Base-by-base conservation (phyloP, 2,113 vertebrate species). In the Eulemur rufifrons region DNA sequence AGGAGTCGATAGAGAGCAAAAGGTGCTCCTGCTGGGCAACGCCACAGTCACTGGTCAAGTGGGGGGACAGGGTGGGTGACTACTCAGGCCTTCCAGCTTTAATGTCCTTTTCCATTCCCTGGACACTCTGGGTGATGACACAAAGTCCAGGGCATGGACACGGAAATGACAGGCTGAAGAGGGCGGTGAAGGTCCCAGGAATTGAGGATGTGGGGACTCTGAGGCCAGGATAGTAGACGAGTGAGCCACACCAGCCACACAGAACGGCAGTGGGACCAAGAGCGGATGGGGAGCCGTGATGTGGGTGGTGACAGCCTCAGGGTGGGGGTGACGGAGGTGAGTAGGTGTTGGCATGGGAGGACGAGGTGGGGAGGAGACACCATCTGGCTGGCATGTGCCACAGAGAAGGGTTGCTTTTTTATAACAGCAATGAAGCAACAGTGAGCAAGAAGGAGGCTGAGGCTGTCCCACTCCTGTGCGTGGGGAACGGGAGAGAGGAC, bases 281-380 rank as follows among this genome's bases (percentile, higher is more conserved):
- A 39, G n/a, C 1, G 3, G 52, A 8, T 7, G 52, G 50, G n/a
- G 47, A 54, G 50, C 50, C 1, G 3, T 11, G n/a, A 13, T 1
- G 6, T 1, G 12, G 25, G 50, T 47, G 34, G n/a, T 10, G 6
- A 37, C 37, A 37, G 37, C n/a, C n/a, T 86, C n/a, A 50, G 47
- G 34, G 83, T 56, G 15, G 66, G 66, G 77, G 34, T 56, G n/a
- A 56, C 0, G 5, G 66, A 39, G 34, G 52, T 11, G 9, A 37
- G 64, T 10, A 54, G 84, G 66, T 56, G 50, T 29, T 17, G 14
- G 84, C 64, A 54, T 15, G 25, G 25, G n/a, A 54, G 39, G 47
- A 18, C 17, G 12, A 69, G 21, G 45, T 8, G 15, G 47, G 8
- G 34, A 50, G 12, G 21, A 66, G 42, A 5, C 23, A 39, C 45